phyloP scores from a whole-genome alignment of 2,888 invertebrate genomes.

The Tipula lateralis region DNA sequence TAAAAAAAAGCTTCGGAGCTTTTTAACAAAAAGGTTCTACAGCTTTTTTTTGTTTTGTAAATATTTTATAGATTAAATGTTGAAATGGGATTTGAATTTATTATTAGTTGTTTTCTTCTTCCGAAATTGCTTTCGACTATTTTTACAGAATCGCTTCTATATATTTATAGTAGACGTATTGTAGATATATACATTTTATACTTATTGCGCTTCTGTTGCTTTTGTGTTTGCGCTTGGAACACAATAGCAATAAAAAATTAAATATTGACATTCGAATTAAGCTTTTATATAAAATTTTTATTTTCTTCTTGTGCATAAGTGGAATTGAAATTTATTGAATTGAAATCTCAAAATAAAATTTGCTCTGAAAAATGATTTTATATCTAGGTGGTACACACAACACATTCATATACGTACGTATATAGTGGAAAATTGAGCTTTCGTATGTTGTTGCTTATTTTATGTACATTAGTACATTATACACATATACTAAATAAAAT shows the following conservation, averaged over 20 bases:
- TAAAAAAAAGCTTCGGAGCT: not conserved
- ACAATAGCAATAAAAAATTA: conserved; percentile 1
- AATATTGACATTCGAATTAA: conserved; percentile 19
- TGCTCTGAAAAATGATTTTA: not conserved
- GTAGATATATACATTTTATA: too few species aligned
- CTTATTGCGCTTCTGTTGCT: not conserved
- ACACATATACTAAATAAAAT: not conserved
- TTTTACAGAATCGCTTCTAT: not conserved
- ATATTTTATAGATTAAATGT: conserved; percentile 24
- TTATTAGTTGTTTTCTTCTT: not conserved
- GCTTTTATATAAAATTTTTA: not conserved
- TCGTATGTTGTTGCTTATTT: not conserved
- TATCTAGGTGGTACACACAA: not conserved
- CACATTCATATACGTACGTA: not conserved
- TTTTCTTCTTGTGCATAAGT: not conserved
- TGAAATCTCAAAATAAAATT: too few species aligned
- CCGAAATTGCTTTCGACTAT: not conserved
- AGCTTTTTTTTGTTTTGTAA: not conserved
- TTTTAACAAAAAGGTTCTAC: not conserved
- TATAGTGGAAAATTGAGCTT: not conserved
- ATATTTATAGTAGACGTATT: not conserved
- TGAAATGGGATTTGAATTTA: conserved; percentile 11
- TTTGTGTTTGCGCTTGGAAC: not conserved
- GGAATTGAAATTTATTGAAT: conserved; percentile 11
- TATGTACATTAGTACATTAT: too few species aligned